Evolutionary conservation across 2,113 vertebrate species (phyloP), one percentile per base, ranked within the genome.

Genomic region (Centrocercus urophasianus): DNA sequence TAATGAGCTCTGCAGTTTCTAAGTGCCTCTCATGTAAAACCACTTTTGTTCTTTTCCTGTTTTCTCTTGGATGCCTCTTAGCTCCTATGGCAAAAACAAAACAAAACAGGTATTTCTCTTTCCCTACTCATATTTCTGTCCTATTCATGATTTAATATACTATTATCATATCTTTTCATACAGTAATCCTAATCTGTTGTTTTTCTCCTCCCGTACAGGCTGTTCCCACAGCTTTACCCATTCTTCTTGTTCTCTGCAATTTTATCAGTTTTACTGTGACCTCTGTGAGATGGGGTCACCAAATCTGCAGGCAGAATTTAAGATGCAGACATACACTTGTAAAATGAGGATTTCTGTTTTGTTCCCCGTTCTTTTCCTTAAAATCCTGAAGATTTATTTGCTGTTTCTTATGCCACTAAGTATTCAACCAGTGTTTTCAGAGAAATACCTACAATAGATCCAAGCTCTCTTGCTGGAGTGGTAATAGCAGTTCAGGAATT

Each of bases 201-300:
- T 19, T 84, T 95, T 76, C 30, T 82, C 18, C 43, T 84, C 66
- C 66, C 34, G 32, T 72, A 84, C 61, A 79, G 61, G 52, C 32
- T 82, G 66, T 19, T 84, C 52, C 28, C 27, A 75, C 16, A 84
- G 8, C 8, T 93, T 78, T 20, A 78, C 67, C 38, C n/a, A 79
- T 72, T 65, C 56, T 50, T 88, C 73, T 75, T 82, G 32, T 57
- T 74, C 28, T 78, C 32, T 32, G 25, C 67, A 61, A 69, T 85
- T 52, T 89, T 93, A 89, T 87, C 85, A 65, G 48, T 56, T 84
- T 78, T 75, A 61, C 38, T 24, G 15, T 48, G 63, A 91, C 93
- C 89, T 95, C 59, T 95, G 61, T 56, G 36, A 95, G 66, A 84
- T 52, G 73, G 40, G 87, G 72, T 72, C 84, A 95, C 84, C 84